Base-by-base conservation (phyloP, 2,888 invertebrate genomes). In the Hypselothyrea guttata region DNA sequence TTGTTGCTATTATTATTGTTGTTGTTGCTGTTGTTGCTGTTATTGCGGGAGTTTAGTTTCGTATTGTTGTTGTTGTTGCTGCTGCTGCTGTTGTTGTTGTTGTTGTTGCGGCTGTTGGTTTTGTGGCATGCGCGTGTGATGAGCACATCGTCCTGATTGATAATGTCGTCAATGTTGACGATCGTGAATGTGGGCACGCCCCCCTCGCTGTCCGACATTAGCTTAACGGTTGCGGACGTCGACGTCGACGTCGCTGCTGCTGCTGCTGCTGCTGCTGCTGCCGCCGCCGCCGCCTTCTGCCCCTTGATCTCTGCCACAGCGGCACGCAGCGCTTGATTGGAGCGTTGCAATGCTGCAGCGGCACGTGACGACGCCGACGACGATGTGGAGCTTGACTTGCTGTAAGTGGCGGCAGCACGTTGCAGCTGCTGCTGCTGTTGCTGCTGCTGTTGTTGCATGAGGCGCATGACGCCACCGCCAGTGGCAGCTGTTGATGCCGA, bases 161-260 rank as follows among this genome's bases (percentile, higher is more conserved):
- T 89, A 48, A 90, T 90, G 55, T 90, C 90, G 59, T 89, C 87
- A 7, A 90, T 89, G 53, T 90, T 90, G 5, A 90, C 90, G 46
- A 90, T 90, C 16, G 90, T 90, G 49, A 90, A 90, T 7, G 90
- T 90, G n/a, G 89, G 89, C 86, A 88, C 88, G 45, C 89, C 89
- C 45, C 89, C 89, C 45, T 89, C 89, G 8, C 31, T 37, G 1
- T 48, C 54, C 0, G 13, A 9, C 9, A 40, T 54, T 13, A 53
- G 13, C 12, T 27, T 37, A 11, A 40, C 12, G 30, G n/a, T 7
- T 28, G 49, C 40, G n/a, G n/a, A n/a, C n/a, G n/a, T n/a, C n/a
- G n/a, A n/a, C n/a, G n/a, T n/a, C n/a, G n/a, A n/a, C 12, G 41
- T 22, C 7, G 46, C 13, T 4, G 30, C 53, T 5, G 8, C 38